Evolutionary conservation across 2,888 invertebrate species (phyloP).

Genomic region (Nymphalis polychloros): DNA sequence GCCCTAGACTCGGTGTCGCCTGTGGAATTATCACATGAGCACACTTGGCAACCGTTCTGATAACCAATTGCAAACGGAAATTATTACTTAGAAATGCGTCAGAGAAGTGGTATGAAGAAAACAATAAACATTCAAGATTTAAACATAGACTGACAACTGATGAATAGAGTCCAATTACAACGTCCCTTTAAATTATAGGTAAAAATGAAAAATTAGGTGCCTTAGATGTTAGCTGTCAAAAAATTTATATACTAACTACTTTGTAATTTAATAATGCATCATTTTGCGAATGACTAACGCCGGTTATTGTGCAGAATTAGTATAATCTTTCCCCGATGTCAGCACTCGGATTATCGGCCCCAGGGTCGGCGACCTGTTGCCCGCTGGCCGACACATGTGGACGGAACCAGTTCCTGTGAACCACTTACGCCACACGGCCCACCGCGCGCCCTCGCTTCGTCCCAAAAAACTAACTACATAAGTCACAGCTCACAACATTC

Average conservation of each 20-base stretch:
- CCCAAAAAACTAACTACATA: slow-evolving; percentile 28
- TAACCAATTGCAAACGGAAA: slow-evolving; percentile 41
- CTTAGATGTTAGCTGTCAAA: slow-evolving; percentile 4
- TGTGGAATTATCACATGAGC: slow-evolving; percentile 58
- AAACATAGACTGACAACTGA: not conserved
- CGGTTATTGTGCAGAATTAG: slow-evolving; percentile 42
- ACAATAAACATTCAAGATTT: not conserved
- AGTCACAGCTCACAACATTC: slow-evolving; percentile 22
- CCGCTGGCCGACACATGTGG: slow-evolving; percentile 62
- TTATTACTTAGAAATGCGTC: slow-evolving; percentile 31
- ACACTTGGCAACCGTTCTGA: slow-evolving; percentile 57
- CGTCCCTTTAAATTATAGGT: not conserved
- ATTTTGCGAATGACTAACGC: slow-evolving; percentile 40
- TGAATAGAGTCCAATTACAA: not conserved
- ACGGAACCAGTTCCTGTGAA: slow-evolving; percentile 73
- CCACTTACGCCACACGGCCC: slow-evolving; percentile 52
- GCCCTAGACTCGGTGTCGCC: slow-evolving; percentile 74
- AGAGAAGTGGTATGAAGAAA: slow-evolving; percentile 18
- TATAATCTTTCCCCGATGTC: slow-evolving; percentile 48
- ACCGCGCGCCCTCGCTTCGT: slow-evolving; percentile 19
- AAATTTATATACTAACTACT: slow-evolving; percentile 15
- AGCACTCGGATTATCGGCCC: slow-evolving; percentile 64
- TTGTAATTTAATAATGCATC: slow-evolving; percentile 34
- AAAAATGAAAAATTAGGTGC: slow-evolving; percentile 14
- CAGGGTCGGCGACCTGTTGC: slow-evolving; percentile 66